Percentiles rank a stretch among this genome's conserved stretches.
Conservation (phyloP, 2,888 invertebrate species). For the Platypus cylindrus region DNA sequence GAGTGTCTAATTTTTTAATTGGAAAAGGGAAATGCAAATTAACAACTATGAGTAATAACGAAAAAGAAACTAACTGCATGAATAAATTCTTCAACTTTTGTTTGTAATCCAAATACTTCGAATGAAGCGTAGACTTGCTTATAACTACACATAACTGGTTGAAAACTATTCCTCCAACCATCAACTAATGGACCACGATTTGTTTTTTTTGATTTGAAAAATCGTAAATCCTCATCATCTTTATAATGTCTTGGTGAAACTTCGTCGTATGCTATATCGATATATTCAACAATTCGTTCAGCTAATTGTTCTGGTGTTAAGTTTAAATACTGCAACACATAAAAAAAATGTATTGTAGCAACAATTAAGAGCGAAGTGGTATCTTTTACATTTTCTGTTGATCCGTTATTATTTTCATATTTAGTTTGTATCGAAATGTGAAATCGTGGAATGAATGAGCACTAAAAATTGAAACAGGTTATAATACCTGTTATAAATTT, state of each 20-base stretch:
- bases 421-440: constrained; percentile 74
- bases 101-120: constrained; percentile 88
- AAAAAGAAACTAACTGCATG: constrained; percentile 49
- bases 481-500: neutral
- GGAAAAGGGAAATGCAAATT: no score
- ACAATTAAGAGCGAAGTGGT: neutral
- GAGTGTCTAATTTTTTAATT: no score
- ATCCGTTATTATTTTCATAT: constrained; percentile 82
- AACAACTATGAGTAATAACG: neutral
- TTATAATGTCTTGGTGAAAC: constrained; percentile 78
- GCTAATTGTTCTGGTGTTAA: constrained; percentile 60
- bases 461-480: constrained; percentile 52
- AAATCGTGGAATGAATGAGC: constrained; percentile 81
- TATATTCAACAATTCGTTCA: constrained; percentile 58
- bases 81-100: constrained; percentile 76
- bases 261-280: constrained; percentile 84
- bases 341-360: neutral
- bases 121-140: constrained; percentile 77
- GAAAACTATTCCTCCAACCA: constrained; percentile 62
- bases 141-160: constrained; percentile 89
- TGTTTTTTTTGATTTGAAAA: constrained; percentile 71
- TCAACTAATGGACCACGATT: constrained; percentile 72
- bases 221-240: constrained; percentile 76
- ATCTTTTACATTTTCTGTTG: constrained; percentile 69
- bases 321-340: constrained; percentile 53